Evolutionary conservation across 2,888 invertebrate genomes (phyloP).

Genomic region (Eristalinus sepulchralis): DNA sequence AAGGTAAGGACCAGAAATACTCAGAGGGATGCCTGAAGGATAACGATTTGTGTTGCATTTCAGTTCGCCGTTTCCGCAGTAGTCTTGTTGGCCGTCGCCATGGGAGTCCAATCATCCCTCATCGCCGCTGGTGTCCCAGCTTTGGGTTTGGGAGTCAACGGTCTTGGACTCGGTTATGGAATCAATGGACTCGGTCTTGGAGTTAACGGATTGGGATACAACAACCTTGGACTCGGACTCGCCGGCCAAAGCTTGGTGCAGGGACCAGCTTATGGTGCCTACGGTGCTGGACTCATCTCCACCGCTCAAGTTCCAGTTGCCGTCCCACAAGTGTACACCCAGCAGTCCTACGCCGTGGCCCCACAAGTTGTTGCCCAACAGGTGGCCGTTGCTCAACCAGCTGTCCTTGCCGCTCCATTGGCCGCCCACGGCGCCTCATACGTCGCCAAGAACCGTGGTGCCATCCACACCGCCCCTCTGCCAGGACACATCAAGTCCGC

Average conservation of each 20-base stretch:
- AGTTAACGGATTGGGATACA: slow-evolving; percentile 2
- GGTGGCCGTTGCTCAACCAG: slow-evolving; percentile 77
- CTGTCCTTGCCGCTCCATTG: slow-evolving; percentile 77
- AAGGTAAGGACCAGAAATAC: slow-evolving; percentile 24
- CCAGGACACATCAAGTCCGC: slow-evolving; percentile 77
- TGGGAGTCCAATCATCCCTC: slow-evolving; percentile 78
- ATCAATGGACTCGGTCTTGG: slow-evolving; percentile 72
- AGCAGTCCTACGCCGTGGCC: neutral
- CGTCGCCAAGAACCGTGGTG: slow-evolving; percentile 77
- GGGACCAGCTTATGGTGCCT: slow-evolving; percentile 30
- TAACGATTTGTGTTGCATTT: slow-evolving; percentile 36
- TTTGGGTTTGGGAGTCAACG: neutral
- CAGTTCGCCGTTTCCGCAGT: slow-evolving; percentile 77
- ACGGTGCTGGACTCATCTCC: slow-evolving; percentile 1
- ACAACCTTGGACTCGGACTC: slow-evolving; percentile 9
- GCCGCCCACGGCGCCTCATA: slow-evolving; percentile 77
- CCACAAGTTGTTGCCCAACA: slow-evolving; percentile 74
- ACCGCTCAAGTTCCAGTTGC: slow-evolving; percentile 61
- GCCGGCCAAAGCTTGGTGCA: slow-evolving; percentile 35
- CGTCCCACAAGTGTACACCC: neutral
- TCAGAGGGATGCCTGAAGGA: neutral
- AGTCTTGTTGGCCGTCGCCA: slow-evolving; percentile 78
- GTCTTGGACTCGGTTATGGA: neutral
- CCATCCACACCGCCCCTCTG: slow-evolving; percentile 77
- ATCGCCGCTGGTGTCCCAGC: slow-evolving; percentile 16